Evolutionary conservation across 2,888 invertebrate genomes (phyloP).

Genomic region (Aphodius sticticus): DNA sequence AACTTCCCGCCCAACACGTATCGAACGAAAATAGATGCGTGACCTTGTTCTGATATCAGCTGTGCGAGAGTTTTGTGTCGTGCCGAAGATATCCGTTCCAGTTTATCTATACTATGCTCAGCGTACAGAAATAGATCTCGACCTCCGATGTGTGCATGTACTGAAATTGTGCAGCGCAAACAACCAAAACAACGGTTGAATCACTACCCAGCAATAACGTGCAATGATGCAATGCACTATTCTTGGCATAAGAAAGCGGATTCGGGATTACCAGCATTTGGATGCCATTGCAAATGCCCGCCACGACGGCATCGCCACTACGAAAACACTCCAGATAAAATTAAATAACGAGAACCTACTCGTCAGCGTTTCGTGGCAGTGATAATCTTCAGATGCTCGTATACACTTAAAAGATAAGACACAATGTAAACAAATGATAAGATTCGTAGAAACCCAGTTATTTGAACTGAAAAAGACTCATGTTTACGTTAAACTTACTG

Average conservation of each 20-base stretch:
- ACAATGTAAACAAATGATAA: background rate
- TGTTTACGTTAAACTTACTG: background rate
- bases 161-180: background rate
- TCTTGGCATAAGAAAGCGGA: background rate
- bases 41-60: background rate
- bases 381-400: background rate
- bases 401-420: background rate
- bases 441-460: background rate
- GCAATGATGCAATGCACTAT: constrained; percentile 4
- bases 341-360: background rate
- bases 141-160: background rate
- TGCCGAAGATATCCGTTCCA: background rate
- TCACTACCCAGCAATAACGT: background rate
- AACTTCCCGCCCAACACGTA: background rate
- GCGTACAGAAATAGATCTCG: background rate
- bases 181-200: background rate
- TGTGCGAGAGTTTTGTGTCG: background rate
- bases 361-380: background rate
- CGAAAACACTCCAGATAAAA: background rate
- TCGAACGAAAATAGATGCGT: constrained; percentile 4
- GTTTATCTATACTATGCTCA: background rate
- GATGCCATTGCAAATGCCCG: background rate
- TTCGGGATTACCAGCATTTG: background rate
- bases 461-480: too few relatives aligned
- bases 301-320: background rate